Base-by-base conservation (phyloP, 2,113 vertebrate species). In the Eudyptes chrysolophus region DNA sequence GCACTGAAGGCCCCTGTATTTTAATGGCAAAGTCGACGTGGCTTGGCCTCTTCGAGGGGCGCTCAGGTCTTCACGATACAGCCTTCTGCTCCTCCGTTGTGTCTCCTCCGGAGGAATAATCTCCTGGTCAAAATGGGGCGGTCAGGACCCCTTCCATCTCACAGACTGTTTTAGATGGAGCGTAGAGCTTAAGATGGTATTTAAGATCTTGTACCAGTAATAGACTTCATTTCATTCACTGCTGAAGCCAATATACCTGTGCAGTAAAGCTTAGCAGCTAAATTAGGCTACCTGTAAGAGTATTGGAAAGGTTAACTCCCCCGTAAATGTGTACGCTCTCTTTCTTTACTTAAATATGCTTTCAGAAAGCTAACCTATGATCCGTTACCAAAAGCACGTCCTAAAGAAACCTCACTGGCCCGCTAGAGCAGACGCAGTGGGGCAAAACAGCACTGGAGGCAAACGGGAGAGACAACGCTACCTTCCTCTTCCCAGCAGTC, bases 351-450 rank as follows among this genome's bases (percentile, higher is more conserved):
- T 54, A 36, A 44, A 60, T 27, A 54, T 1, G 5, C n/a, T 44
- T 66, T 66, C 58, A 77, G 52, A 76, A 84, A 69, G 13, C 15
- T 61, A 70, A 48, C 32, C 32, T 13, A 22, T 3, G 6, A 54
- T 8, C 57, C 49, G 16, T 60, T 66, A n/a, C 24, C 20, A 49
- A 75, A 60, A 81, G 29, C 51, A 44, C 1, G 1, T 55, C 70
- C 75, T 36, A 44, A 81, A 34, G 27, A 29, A n/a, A 6, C 4
- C 10, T 42, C 55, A 12, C 44, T 17, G 51, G 49, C 44, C 9
- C 0, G 0, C 22, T 16, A 32, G 51, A 84, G 66, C 20, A 17
- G 24, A n/a, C 1, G 4, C 2, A 2, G 27, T 30, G 52, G 18
- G 36, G 48, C 44, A 9, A 54, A 64, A 10, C 34, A 54, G 42